phyloP scores from a whole-genome alignment of 2,113 vertebrate species.

The Arothron firmamentum region DNA sequence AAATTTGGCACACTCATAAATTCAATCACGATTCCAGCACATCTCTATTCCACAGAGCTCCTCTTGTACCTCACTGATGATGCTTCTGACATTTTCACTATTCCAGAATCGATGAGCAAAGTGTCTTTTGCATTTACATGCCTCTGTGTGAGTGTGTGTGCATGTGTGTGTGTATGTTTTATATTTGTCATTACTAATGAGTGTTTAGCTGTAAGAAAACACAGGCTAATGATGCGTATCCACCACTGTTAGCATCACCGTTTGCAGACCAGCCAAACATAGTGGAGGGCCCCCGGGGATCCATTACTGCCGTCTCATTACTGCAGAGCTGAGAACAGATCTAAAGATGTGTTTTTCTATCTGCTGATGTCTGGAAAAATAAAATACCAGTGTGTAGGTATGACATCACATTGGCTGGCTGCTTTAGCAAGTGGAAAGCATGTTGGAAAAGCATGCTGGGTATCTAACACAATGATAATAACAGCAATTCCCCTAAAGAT shows the following conservation, averaged over 20 bases:
- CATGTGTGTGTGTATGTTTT: slow-evolving; percentile 12
- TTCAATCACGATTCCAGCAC: slow-evolving; percentile 1
- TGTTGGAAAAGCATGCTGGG: neutral
- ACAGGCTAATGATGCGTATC: slow-evolving; percentile 56
- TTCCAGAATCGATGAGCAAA: slow-evolving; percentile 28
- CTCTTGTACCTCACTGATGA: slow-evolving; percentile 28
- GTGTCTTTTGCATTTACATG: slow-evolving; percentile 24
- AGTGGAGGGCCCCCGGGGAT: slow-evolving; percentile 34
- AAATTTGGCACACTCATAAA: slow-evolving; percentile 30
- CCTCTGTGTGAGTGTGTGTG: slow-evolving; percentile 7
- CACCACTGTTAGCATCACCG: slow-evolving; percentile 32
- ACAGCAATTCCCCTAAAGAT: too few relatives aligned
- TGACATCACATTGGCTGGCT: neutral
- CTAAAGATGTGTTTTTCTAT: slow-evolving; percentile 13
- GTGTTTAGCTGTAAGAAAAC: slow-evolving; percentile 51
- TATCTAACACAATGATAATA: too few relatives aligned
- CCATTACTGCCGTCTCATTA: slow-evolving; percentile 51
- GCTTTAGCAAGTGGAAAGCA: neutral
- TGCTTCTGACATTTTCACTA: slow-evolving; percentile 38
- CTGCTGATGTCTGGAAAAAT: slow-evolving; percentile 15
- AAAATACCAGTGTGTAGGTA: neutral
- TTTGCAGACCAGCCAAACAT: slow-evolving; percentile 32
- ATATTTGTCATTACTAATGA: slow-evolving; percentile 42
- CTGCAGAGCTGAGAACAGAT: slow-evolving; percentile 36
- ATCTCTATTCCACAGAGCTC: slow-evolving; percentile 30